A percentile compares a stretch with the other conserved stretches of the same genome.
Conservation (phyloP, 2,888 invertebrate genomes). For the Agrotis exclamationis region DNA sequence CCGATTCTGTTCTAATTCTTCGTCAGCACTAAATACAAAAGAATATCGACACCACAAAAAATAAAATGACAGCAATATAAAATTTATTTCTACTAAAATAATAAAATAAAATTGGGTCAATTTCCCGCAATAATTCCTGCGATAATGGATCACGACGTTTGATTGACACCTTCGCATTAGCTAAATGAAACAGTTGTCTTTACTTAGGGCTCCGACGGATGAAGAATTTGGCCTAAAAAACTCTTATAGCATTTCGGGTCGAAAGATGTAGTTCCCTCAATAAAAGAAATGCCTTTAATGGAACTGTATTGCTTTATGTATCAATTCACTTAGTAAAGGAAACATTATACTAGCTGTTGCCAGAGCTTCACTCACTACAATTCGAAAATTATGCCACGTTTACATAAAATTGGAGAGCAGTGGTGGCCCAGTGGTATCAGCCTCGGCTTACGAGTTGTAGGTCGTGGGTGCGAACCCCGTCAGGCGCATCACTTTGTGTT, state of each 20-base stretch:
- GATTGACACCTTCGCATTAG: constrained; percentile 61
- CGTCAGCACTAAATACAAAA: not conserved
- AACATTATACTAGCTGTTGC: no score
- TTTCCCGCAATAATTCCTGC: constrained; percentile 37
- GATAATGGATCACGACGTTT: constrained; percentile 60
- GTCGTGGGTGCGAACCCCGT: no score
- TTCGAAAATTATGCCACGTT: no score
- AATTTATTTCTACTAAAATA: constrained; percentile 21
- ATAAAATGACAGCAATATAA: constrained; percentile 6
- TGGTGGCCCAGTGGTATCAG: no score
- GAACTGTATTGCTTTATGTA: not conserved
- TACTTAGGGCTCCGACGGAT: constrained; percentile 8
- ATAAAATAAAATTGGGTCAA: constrained; percentile 45
- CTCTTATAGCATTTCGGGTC: not conserved
- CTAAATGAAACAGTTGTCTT: constrained; percentile 52
- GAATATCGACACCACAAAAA: constrained; percentile 6
- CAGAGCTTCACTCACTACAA: no score
- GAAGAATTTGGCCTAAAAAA: constrained; percentile 1
- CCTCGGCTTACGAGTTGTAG: no score
- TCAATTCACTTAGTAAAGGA: no score
- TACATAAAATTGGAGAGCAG: no score
- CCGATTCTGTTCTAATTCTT: not conserved
- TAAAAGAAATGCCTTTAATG: not conserved
- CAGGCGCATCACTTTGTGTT: no score
- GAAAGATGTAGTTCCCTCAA: not conserved